Percentiles rank a stretch among this genome's conserved stretches.
Evolutionary conservation across 1,140 invertebrate genomes (phyloP).

Genomic region (Ceratina australensis): DNA sequence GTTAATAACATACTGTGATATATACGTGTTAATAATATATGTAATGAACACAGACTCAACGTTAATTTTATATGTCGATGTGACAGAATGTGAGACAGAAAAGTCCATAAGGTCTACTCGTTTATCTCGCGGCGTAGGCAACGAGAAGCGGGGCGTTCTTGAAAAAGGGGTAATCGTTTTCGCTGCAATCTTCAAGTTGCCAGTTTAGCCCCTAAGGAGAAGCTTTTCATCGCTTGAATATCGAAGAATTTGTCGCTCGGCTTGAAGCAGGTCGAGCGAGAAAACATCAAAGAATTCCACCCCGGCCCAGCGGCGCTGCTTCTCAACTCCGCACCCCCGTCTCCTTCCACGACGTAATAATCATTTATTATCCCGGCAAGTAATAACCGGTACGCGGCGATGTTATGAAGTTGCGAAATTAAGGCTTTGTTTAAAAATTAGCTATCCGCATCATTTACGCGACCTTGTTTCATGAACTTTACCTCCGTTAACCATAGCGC

Average conservation of each 20-base stretch:
- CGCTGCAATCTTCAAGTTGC: constrained; percentile 50
- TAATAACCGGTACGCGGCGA: constrained; percentile 72
- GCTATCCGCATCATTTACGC: constrained; percentile 45
- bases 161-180: constrained; percentile 63
- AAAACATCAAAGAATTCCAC: constrained; percentile 76
- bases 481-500: constrained; percentile 42
- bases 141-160: constrained; percentile 10
- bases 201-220: constrained; percentile 60
- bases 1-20: too few relatives aligned
- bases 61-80: too few relatives aligned
- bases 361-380: constrained; percentile 77
- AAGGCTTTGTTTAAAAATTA: constrained; percentile 80
- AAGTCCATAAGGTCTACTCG: too few relatives aligned
- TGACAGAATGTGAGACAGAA: not conserved
- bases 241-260: constrained; percentile 79
- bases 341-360: constrained; percentile 69
- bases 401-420: constrained; percentile 74
- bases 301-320: constrained; percentile 26
- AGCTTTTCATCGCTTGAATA: constrained; percentile 79
- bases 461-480: constrained; percentile 63
- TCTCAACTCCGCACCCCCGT: constrained; percentile 11
- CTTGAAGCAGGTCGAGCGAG: constrained; percentile 70
- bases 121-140: not conserved
- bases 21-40: too few relatives aligned
- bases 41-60: too few relatives aligned